phyloP scores from a whole-genome alignment of 2,797 vertebrate genomes.

The Rhyacichthys aspro region DNA sequence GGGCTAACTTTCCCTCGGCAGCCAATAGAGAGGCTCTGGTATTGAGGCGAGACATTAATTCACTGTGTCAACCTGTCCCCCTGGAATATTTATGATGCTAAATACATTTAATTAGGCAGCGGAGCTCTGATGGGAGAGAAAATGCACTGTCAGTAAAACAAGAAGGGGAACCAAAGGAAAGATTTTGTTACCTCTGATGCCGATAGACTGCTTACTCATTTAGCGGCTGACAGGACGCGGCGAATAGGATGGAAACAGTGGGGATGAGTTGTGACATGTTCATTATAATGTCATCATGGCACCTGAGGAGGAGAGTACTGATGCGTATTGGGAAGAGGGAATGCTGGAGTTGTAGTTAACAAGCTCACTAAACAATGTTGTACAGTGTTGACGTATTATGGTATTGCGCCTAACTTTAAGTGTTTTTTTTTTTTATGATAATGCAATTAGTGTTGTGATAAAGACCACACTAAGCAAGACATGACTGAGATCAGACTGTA shows the following conservation, averaged over 20 bases:
- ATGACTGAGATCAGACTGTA: too few relatives aligned
- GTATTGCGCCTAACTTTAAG: too few relatives aligned
- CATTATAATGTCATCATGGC: slow-evolving; percentile 64
- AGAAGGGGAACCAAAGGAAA: slow-evolving; percentile 50
- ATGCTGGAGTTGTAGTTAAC: slow-evolving; percentile 28
- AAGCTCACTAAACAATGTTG: not conserved
- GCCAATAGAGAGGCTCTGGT: slow-evolving; percentile 76
- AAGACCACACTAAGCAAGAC: too few relatives aligned
- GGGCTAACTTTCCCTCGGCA: slow-evolving; percentile 71
- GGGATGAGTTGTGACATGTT: slow-evolving; percentile 60
- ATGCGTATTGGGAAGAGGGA: slow-evolving; percentile 43
- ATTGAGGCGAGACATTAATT: slow-evolving; percentile 85
- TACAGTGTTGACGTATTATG: not conserved
- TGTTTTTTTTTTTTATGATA: too few relatives aligned
- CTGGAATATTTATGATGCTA: slow-evolving; percentile 86
- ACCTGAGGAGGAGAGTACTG: slow-evolving; percentile 52
- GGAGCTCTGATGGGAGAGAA: slow-evolving; percentile 76
- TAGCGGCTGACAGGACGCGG: slow-evolving; percentile 43
- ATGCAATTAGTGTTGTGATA: not conserved
- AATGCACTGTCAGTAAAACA: slow-evolving; percentile 79
- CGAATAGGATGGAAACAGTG: slow-evolving; percentile 35
- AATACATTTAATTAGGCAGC: slow-evolving; percentile 85
- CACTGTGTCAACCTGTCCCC: slow-evolving; percentile 83
- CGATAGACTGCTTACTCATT: slow-evolving; percentile 72
- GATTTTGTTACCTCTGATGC: slow-evolving; percentile 71